These are phyloP conservation scores for Cheilosia impressa DNA, from an alignment of 2,888 invertebrate genomes.

Conservation along the genomic window DNA sequence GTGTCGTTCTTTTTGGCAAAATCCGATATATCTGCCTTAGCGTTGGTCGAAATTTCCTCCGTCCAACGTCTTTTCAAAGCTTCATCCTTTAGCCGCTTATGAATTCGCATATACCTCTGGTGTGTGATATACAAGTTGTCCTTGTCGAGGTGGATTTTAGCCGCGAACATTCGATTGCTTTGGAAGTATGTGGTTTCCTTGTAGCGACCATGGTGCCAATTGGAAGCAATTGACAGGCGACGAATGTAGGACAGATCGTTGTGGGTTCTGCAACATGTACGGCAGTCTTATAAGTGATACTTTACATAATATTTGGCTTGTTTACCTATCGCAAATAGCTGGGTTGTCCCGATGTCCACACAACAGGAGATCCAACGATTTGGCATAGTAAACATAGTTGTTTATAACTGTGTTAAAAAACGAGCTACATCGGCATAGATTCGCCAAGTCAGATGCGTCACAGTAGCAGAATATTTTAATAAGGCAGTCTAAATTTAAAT, in stretches of 20 bases:
- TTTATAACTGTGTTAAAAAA: constrained; percentile 84
- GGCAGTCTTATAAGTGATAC: neutral
- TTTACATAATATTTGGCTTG: neutral
- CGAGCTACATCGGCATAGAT: constrained; percentile 84
- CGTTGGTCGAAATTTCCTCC: constrained; percentile 78
- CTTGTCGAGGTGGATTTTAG: constrained; percentile 85
- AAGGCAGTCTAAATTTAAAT: constrained; percentile 83
- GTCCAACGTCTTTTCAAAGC: constrained; percentile 80
- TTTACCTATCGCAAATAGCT: constrained; percentile 77
- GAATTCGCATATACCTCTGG: constrained; percentile 81
- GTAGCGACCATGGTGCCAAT: constrained; percentile 86
- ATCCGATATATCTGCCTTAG: constrained; percentile 79
- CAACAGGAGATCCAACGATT: constrained; percentile 80
- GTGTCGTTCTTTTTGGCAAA: constrained; percentile 80
- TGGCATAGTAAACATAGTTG: constrained; percentile 80
- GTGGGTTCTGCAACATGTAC: constrained; percentile 77
- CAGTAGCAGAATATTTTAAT: constrained; percentile 85
- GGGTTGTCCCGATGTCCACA: constrained; percentile 81
- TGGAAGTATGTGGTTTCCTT: constrained; percentile 83
- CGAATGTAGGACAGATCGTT: constrained; percentile 80
- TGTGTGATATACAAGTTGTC: constrained; percentile 85
- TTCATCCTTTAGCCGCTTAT: constrained; percentile 80
- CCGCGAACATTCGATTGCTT: constrained; percentile 84
- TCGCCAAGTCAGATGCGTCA: constrained; percentile 84
- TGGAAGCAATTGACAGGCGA: constrained; percentile 83